Base-by-base conservation (phyloP, 2,888 invertebrate genomes). In the Pandemis corylana region DNA sequence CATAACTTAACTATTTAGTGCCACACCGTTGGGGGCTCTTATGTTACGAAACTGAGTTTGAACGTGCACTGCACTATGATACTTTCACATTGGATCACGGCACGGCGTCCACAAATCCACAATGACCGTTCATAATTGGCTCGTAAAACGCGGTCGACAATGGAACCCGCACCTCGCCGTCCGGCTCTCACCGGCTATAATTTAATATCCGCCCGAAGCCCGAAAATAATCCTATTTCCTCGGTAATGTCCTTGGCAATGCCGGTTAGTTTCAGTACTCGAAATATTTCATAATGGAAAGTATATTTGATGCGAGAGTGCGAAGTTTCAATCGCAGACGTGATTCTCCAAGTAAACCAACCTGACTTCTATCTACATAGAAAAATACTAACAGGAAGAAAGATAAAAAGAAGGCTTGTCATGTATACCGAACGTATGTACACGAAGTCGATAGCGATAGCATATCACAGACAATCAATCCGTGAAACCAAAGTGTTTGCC, bases 171-270 rank as follows among this genome's bases (percentile, higher is more conserved):
- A 92, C 89, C 87, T 79, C 81, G 80, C 82, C 85, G 85, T 86
- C 85, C 85, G 86, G 85, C 86, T 85, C 85, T 87, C 87, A 89
- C 89, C 87, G 87, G 82, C 84, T 85, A 91, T 94, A 94, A 94
- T 94, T 94, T 92, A 94, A 94, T 93, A 94, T 94, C 94, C 94
- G 94, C 87, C 87, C 89, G 79, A 89, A 90, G 94, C 87, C 87
- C 89, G 79, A 89, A 90, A 89, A 88, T 91, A 91, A 91, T 90
- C 89, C 85, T 83, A 91, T 90, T 92, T 91, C 92, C 91, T 90
- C 86, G 80, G 83, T 80, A 83, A 80, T 82, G 80, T 82, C 82
- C 85, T 87, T 87, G 86, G 85, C 84, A 83, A 81, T 84, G 80
- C 80, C 79, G 78, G 79, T 71, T 75, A 69, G 62, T 70, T 75